Evolutionary conservation across 1,140 invertebrate species (phyloP), one percentile per base, ranked within the genome.

Genomic region (Leptinotarsa texana): DNA sequence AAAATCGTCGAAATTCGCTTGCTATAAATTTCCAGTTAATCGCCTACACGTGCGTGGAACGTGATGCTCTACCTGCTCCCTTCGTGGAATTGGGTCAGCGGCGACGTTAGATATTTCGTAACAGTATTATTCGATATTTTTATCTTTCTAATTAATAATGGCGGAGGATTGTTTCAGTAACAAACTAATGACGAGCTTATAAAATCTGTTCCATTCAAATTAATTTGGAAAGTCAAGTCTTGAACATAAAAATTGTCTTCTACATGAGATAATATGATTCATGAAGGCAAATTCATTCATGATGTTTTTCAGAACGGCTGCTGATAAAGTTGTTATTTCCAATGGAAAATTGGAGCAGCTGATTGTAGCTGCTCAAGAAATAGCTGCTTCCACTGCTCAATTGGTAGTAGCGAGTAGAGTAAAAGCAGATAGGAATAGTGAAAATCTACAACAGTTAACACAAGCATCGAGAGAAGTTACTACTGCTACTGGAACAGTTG

Each of bases 311-410:
- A 97, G 96, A 65, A 93, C 95, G 82, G 94, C 96, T 21, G 97
- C 97, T 18, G 97, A 99, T 86, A 95, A 96, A 86, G 94, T 97
- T 15, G 94, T 98, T 24, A 89, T 89, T 68, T 94, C 93, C 21
- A 90, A 93, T 75, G 95, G 94, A 1, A 97, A 97, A 83, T 93
- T 98, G 83, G 96, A 98, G 82, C 93, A 96, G 80, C 87, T 99
- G 22, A 94, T 98, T 73, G 98, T 98, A 4, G 97, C 97, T 27
- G 97, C 98, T 21, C 96, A 99, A 87, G 96, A 98, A 82, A 98
- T 99, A 78, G 96, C 96, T 8, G 98, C 97, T 6, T 96, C 95
- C 77, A 99, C 97, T 4, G 96, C 97, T 49, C 98, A 99, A 86
- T 87, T 99, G 65, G 98, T 99, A 21, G 96, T 99, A 15, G 96